A percentile compares a stretch with the other conserved stretches of the same genome.
Evolutionary conservation across 2,113 vertebrate genomes (phyloP).

Genomic region (Aegotheles bennettii): DNA sequence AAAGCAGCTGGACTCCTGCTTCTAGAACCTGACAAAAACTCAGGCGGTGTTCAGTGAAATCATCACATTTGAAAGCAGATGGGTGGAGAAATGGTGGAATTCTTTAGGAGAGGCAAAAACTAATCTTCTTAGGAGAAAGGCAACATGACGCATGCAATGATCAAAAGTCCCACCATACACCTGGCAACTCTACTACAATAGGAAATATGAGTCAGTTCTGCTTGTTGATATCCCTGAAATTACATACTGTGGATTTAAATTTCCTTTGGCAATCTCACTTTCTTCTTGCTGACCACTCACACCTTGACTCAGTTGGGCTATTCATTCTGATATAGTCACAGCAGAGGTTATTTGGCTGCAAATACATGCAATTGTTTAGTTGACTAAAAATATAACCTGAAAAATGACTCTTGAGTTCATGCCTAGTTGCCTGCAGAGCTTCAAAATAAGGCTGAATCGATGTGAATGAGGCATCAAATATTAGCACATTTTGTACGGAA

Average conservation of each 20-base stretch:
- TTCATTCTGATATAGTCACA: conserved; percentile 18
- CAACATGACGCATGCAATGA: neutral
- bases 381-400: conserved; percentile 36
- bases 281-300: conserved; percentile 14
- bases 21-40: neutral
- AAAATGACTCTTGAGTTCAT: neutral
- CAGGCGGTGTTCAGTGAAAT: neutral
- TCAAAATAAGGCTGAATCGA: neutral
- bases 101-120: neutral
- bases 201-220: neutral
- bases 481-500: neutral
- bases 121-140: neutral
- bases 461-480: neutral
- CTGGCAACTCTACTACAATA: neutral
- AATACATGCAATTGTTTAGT: conserved; percentile 41
- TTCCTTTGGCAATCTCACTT: neutral
- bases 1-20: neutral
- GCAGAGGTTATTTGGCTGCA: conserved; percentile 34
- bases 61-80: neutral
- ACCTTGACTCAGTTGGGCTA: neutral
- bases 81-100: neutral
- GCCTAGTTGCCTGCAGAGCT: conserved; percentile 30
- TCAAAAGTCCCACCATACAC: neutral
- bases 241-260: neutral
- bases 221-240: conserved; percentile 5